phyloP scores from a whole-genome alignment of 64 coral and sea anemone species.

The Stichodactyla helianthus region DNA sequence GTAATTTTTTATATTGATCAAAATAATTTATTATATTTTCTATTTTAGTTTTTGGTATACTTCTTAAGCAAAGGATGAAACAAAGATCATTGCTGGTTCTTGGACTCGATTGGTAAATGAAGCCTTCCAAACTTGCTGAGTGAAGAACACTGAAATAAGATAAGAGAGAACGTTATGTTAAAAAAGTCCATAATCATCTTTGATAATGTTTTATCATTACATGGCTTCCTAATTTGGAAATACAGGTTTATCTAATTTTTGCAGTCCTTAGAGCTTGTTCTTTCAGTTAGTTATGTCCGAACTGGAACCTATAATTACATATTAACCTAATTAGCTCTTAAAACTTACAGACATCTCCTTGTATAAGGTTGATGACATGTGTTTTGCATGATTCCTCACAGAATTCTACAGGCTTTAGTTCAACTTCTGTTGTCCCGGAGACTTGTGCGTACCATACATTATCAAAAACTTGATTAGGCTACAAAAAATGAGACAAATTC shows the following conservation, averaged over 20 bases:
- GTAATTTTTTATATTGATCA: too few species aligned
- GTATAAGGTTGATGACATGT: slow-evolving; percentile 34
- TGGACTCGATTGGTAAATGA: slow-evolving; percentile 18
- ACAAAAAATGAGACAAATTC: neutral
- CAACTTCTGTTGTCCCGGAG: slow-evolving; percentile 40
- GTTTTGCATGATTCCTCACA: slow-evolving; percentile 55
- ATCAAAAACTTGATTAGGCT: slow-evolving; percentile 63
- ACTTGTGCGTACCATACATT: slow-evolving; percentile 83
- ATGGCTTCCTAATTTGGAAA: too few species aligned
- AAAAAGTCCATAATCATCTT: neutral
- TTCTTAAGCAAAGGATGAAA: slow-evolving; percentile 44
- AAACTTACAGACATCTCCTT: slow-evolving; percentile 88
- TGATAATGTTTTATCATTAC: neutral
- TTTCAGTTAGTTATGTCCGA: too few species aligned
- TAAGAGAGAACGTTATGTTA: neutral
- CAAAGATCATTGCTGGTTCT: slow-evolving; percentile 40
- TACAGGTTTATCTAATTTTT: too few species aligned
- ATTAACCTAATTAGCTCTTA: neutral
- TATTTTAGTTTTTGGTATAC: neutral
- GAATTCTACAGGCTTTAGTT: slow-evolving; percentile 46
- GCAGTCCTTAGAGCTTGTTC: too few species aligned
- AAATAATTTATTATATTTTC: neutral
- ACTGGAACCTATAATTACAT: too few species aligned
- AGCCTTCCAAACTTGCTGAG: slow-evolving; percentile 37
- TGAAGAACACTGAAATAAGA: slow-evolving; percentile 49